Base-by-base conservation (phyloP, 2,797 vertebrate genomes). In the Antrozous pallidus region DNA sequence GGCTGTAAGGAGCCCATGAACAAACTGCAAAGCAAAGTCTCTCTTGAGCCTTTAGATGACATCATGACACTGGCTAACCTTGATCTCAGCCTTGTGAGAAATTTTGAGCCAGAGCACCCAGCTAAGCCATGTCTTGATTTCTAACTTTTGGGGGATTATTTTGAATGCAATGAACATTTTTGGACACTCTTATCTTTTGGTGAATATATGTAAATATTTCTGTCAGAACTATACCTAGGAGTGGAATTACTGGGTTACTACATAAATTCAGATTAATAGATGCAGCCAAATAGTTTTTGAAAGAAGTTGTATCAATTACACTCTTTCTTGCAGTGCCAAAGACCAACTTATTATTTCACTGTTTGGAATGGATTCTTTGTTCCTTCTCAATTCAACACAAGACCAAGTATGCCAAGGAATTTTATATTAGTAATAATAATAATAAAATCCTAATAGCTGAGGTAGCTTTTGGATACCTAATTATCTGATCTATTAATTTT, bases 401-500 rank as follows among this genome's bases (percentile, higher is more conserved):
- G 67, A 74, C 13, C 20, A 47, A 56, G 7, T 5, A 49, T 49
- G 28, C 40, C 3, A 42, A 31, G 13, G 28, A 26, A n/a, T 81
- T 80, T 93, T 74, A 63, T 92, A 79, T 71, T 49, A 75, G 33
- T 45, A 88, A 49, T 38, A 77, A 61, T 70, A 45, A 49, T 49
- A 49, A 49, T 6, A 4, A 77, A 77, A 93, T 13, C 56, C 77
- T 42, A 79, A 82, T 28, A 77, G 11, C 33, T 17, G 36, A 69
- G 17, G 45, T 26, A 73, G n/a, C 16, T 73, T 79, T 71, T 61
- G 28, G 45, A 90, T 71, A 74, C 38, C 20, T 75, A 89, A 87
- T 80, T 92, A 92, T 58, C 69, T 74, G 31, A 78, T 75, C 16
- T 54, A 36, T 91, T 92, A 89, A 84, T 94, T 95, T 94, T 83